Evolutionary conservation across 2,888 invertebrate genomes (phyloP).

Genomic region (Drosophila borealis): DNA sequence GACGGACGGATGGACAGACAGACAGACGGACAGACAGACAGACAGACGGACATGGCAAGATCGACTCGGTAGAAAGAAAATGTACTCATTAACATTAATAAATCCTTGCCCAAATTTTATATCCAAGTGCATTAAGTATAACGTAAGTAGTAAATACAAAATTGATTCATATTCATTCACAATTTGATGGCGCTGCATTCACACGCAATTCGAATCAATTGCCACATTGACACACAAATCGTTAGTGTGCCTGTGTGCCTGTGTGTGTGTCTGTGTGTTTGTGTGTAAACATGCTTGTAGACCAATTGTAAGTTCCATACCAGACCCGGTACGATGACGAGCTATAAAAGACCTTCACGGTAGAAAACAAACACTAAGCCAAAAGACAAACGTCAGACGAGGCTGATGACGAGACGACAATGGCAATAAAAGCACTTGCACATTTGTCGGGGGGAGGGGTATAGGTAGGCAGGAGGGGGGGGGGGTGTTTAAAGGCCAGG

Average conservation of each 20-base stretch:
- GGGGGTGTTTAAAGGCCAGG: neutral
- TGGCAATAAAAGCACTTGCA: constrained; percentile 49
- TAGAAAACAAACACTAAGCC: constrained; percentile 57
- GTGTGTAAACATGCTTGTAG: constrained; percentile 20
- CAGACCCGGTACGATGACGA: constrained; percentile 51
- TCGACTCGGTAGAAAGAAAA: no score
- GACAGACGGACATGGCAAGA: no score
- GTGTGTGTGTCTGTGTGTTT: constrained; percentile 1
- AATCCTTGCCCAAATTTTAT: neutral
- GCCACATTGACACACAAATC: constrained; percentile 72
- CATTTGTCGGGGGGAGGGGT: neutral
- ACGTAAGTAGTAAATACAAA: constrained; percentile 7
- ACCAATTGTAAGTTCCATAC: constrained; percentile 29
- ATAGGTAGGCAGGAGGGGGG: neutral
- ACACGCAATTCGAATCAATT: constrained; percentile 74
- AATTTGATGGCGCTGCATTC: constrained; percentile 60
- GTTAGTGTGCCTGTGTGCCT: constrained; percentile 14
- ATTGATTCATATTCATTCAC: constrained; percentile 50
- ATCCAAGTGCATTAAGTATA: neutral
- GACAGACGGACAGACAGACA: no score
- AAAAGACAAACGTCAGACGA: constrained; percentile 41
- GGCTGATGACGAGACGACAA: constrained; percentile 56
- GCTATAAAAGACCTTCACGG: constrained; percentile 70
- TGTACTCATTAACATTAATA: no score
- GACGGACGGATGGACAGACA: no score